Percentiles rank a stretch among this genome's conserved stretches.
Evolutionary conservation across 2,113 vertebrate genomes (phyloP).

Genomic region (Hemibates koningsi): DNA sequence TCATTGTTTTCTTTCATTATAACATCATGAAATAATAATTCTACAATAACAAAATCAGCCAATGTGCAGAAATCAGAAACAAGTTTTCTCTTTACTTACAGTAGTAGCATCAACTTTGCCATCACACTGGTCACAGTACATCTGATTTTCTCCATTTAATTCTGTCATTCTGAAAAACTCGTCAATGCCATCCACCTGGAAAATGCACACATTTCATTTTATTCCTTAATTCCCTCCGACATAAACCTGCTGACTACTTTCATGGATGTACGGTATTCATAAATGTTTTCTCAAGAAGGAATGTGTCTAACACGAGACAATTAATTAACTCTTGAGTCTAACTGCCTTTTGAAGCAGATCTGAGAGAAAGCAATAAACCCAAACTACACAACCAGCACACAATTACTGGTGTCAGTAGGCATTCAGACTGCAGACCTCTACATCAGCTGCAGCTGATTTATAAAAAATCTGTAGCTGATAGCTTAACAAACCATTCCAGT

Average conservation of each 20-base stretch:
- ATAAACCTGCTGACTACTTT: not conserved
- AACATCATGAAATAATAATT: not conserved
- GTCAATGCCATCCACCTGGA: not conserved
- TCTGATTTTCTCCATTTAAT: not conserved
- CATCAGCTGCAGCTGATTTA: not conserved
- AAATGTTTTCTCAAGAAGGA: rapidly evolving
- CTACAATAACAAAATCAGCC: not conserved
- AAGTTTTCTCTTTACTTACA: not conserved
- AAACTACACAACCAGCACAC: not conserved
- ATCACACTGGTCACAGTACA: not conserved
- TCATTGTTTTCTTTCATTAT: not conserved
- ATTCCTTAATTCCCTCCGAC: not conserved
- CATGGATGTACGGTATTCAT: rapidly evolving
- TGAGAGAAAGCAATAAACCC: not conserved
- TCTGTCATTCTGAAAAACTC: not conserved
- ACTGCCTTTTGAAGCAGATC: not conserved
- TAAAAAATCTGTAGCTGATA: not conserved
- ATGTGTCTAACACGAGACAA: rapidly evolving
- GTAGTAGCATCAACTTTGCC: not conserved
- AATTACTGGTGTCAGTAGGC: not conserved
- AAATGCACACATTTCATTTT: not conserved
- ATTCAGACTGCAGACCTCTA: not conserved
- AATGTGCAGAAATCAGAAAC: not conserved
- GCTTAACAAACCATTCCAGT: rapidly evolving
- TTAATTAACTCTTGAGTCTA: rapidly evolving